Conservation (phyloP, 53 echinoderm and acorn worm species). For the Patiria pectinifera region DNA sequence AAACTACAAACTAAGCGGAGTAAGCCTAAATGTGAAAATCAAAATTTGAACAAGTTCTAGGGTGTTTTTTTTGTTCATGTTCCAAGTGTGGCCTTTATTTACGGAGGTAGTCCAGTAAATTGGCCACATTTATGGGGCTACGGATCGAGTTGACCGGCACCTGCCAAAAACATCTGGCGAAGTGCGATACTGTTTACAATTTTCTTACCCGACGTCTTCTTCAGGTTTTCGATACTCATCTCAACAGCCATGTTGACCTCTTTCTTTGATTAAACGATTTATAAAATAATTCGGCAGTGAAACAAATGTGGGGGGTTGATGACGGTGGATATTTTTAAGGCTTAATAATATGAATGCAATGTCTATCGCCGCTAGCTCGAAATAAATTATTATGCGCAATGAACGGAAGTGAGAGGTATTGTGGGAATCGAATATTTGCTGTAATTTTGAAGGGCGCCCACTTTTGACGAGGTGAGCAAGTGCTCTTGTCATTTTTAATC, state of each 20-base stretch:
- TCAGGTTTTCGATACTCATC: constrained; percentile 11
- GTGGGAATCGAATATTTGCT: too few species aligned
- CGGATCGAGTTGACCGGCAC: too few species aligned
- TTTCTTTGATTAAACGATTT: neutral
- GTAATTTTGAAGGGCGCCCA: neutral
- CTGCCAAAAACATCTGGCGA: too few species aligned
- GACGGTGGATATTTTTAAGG: neutral
- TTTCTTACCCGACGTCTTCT: constrained; percentile 1
- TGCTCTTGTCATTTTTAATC: neutral
- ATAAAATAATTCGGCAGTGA: neutral
- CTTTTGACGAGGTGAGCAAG: neutral
- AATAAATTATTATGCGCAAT: neutral
- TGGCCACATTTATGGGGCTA: too few species aligned
- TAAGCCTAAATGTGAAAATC: too few species aligned
- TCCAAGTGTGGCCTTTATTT: too few species aligned
- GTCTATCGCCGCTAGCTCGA: neutral
- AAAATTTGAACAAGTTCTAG: too few species aligned
- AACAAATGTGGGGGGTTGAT: neutral
- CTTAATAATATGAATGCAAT: neutral
- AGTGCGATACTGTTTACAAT: neutral
- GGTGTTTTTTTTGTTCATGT: too few species aligned
- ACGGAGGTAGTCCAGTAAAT: too few species aligned
- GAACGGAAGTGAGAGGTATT: neutral
- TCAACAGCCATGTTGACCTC: constrained; percentile 8
- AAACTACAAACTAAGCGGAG: too few species aligned